phyloP scores from a whole-genome alignment of 2,113 vertebrate species.

The Spea bombifrons region DNA sequence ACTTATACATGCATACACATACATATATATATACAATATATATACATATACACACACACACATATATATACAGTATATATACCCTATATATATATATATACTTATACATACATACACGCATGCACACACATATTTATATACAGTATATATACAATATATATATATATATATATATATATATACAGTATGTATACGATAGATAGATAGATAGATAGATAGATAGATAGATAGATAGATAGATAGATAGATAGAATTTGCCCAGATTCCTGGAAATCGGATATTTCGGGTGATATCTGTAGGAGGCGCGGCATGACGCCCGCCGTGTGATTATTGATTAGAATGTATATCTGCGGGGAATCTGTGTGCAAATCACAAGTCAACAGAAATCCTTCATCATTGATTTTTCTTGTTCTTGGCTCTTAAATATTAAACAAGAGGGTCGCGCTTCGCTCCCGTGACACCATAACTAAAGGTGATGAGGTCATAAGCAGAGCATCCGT shows the following conservation, averaged over 20 bases:
- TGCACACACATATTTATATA: too few relatives aligned
- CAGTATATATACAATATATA: too few relatives aligned
- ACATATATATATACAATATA: not conserved
- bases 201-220: not conserved
- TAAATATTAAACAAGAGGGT: conserved; percentile 7
- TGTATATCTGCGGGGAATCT: not conserved
- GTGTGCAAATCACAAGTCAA: not conserved
- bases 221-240: not conserved
- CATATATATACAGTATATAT: too few relatives aligned
- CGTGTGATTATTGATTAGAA: not conserved
- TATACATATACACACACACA: not conserved
- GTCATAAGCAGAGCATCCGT: not conserved
- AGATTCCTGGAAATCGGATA: not conserved
- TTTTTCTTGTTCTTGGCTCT: conserved; percentile 3
- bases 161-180: too few relatives aligned
- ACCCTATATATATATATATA: too few relatives aligned
- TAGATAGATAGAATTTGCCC: not conserved
- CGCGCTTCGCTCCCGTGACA: conserved; percentile 9
- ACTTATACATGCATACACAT: too few relatives aligned
- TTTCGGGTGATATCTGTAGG: too few relatives aligned
- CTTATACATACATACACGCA: too few relatives aligned
- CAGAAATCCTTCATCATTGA: conserved; percentile 12
- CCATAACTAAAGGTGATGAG: conserved; percentile 13
- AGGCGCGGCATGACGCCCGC: not conserved
- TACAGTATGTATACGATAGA: not conserved